Percentiles rank a stretch among this genome's conserved stretches.
These are phyloP conservation scores for Corythornis madagascariensis DNA, from an alignment of 2,113 vertebrate species.

Conservation along the genomic window DNA sequence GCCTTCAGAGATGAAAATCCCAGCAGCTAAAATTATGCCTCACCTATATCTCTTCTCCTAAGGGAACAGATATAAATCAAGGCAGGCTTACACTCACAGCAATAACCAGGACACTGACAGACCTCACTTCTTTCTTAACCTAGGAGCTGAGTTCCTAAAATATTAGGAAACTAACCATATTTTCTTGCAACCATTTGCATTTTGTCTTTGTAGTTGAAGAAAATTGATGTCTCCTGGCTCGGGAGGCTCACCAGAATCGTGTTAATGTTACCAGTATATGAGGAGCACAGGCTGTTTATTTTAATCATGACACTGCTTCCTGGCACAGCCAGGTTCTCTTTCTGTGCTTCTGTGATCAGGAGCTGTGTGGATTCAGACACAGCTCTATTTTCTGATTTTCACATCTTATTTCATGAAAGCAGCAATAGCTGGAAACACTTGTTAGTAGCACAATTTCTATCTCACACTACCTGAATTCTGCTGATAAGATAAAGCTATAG, in stretches of 20 bases:
- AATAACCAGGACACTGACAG: neutral
- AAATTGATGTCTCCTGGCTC: neutral
- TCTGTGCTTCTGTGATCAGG: neutral
- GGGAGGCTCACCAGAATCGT: neutral
- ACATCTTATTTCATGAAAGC: neutral
- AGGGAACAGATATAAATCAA: neutral
- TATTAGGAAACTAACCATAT: neutral
- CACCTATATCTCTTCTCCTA: neutral
- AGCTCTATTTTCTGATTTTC: conserved; percentile 28
- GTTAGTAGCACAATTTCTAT: conserved; percentile 23
- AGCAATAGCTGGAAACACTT: conserved; percentile 7
- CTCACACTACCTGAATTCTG: conserved; percentile 10
- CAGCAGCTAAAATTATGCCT: neutral
- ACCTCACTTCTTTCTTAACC: neutral
- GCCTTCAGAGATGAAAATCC: neutral
- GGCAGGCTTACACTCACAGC: neutral
- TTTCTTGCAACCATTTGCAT: neutral
- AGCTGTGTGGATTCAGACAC: neutral
- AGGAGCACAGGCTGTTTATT: neutral
- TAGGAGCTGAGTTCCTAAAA: neutral
- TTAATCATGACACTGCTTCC: neutral
- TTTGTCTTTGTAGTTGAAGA: neutral
- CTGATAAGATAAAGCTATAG: conserved; percentile 43
- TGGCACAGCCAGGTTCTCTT: neutral
- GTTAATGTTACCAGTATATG: fast-evolving